Percentiles rank a stretch among this genome's conserved stretches.
phyloP scores from a whole-genome alignment of 2,797 vertebrate genomes.

The Petrocephalus schoutedeni region DNA sequence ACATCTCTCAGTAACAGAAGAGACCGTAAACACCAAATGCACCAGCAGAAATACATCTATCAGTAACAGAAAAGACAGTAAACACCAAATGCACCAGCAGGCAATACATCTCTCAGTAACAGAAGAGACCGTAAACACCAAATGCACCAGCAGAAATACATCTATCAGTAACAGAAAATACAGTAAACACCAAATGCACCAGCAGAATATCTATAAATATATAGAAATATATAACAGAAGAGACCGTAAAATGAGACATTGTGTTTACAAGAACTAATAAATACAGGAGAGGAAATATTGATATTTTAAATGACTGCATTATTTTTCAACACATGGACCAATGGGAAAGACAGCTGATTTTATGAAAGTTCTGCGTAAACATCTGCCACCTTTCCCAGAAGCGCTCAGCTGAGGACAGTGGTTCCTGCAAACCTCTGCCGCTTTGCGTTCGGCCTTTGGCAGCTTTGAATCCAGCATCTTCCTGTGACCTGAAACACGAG shows the following conservation, averaged over 20 bases:
- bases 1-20: too few relatives aligned
- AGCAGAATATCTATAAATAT: too few relatives aligned
- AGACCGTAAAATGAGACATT: too few relatives aligned
- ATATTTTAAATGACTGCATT: not conserved
- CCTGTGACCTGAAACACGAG: conserved; percentile 13
- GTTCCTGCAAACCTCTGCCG: not conserved
- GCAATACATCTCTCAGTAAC: not conserved
- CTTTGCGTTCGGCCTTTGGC: not conserved
- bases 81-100: not conserved
- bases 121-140: too few relatives aligned
- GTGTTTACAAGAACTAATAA: not conserved
- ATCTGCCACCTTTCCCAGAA: not conserved
- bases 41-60: too few relatives aligned
- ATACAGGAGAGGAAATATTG: not conserved
- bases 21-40: too few relatives aligned
- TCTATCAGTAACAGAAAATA: too few relatives aligned
- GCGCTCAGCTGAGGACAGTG: not conserved
- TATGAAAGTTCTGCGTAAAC: not conserved
- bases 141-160: too few relatives aligned
- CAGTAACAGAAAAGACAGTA: too few relatives aligned
- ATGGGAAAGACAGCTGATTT: not conserved
- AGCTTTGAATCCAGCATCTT: conserved; percentile 14
- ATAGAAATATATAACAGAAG: too few relatives aligned
- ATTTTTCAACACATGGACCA: not conserved
- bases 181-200: too few relatives aligned